Evolutionary conservation across 2,113 vertebrate species (phyloP).

Genomic region (Carettochelys insculpta): DNA sequence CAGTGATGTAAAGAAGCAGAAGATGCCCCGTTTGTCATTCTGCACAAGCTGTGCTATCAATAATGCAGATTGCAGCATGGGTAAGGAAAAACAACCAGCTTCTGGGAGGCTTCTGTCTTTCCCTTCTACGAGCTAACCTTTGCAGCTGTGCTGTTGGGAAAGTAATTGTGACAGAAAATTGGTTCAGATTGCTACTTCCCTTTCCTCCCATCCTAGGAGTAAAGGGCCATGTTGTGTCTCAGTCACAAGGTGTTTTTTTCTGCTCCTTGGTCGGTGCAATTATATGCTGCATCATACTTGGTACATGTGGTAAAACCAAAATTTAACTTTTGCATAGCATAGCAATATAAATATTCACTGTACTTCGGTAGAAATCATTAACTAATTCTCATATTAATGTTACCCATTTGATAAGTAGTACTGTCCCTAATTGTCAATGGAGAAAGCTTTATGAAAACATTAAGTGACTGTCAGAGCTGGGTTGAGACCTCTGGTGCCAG

Average conservation of each 20-base stretch:
- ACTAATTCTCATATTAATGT: neutral
- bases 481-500: neutral
- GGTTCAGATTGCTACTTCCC: slow-evolving; percentile 4
- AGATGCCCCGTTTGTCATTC: neutral
- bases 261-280: neutral
- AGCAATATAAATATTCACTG: neutral
- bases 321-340: neutral
- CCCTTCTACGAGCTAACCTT: neutral
- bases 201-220: neutral
- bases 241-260: neutral
- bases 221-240: neutral
- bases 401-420: neutral
- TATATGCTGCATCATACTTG: neutral
- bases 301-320: neutral
- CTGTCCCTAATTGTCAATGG: neutral
- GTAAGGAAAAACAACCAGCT: slow-evolving; percentile 31
- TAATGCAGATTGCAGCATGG: slow-evolving; percentile 18
- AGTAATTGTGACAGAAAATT: neutral
- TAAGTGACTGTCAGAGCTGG: neutral
- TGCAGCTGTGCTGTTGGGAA: neutral
- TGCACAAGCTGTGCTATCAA: neutral
- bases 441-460: neutral
- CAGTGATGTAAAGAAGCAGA: neutral
- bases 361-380: neutral
- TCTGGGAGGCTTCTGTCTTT: neutral